Evolutionary conservation across 2,797 vertebrate species (phyloP).

Genomic region (Lepilemur ruficaudatus): DNA sequence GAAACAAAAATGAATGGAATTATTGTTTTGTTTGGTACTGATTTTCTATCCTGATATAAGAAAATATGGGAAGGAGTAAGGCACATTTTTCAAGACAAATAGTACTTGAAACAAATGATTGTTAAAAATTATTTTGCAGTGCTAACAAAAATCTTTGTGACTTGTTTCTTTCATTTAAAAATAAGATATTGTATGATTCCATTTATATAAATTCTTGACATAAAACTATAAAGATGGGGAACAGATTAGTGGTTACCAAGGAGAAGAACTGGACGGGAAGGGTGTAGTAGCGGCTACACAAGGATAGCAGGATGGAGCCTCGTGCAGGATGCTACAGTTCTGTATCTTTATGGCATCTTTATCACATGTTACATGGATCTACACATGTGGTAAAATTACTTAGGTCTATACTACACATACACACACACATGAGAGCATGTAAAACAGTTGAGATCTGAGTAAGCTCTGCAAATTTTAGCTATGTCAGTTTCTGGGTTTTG

Average conservation of each 20-base stretch:
- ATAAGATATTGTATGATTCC: background rate
- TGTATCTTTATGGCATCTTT: background rate
- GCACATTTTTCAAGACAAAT: background rate
- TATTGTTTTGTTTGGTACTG: background rate
- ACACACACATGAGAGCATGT: background rate
- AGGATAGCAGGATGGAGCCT: background rate
- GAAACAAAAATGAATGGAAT: background rate
- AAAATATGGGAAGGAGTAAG: background rate
- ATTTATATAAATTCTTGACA: background rate
- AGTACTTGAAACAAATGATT: background rate
- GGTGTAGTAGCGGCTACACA: background rate
- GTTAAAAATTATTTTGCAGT: background rate
- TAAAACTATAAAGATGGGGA: background rate
- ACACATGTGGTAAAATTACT: background rate
- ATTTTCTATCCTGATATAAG: slow-evolving; percentile 1
- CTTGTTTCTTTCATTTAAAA: background rate
- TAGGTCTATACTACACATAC: background rate
- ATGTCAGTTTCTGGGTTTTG: background rate
- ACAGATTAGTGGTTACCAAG: background rate
- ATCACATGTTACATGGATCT: background rate
- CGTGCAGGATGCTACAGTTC: background rate
- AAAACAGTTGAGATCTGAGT: background rate
- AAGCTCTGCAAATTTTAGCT: background rate
- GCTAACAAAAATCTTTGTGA: background rate
- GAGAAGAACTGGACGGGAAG: background rate